Base-by-base conservation (phyloP, 2,797 vertebrate species). In the Phataginus tetradactyla region DNA sequence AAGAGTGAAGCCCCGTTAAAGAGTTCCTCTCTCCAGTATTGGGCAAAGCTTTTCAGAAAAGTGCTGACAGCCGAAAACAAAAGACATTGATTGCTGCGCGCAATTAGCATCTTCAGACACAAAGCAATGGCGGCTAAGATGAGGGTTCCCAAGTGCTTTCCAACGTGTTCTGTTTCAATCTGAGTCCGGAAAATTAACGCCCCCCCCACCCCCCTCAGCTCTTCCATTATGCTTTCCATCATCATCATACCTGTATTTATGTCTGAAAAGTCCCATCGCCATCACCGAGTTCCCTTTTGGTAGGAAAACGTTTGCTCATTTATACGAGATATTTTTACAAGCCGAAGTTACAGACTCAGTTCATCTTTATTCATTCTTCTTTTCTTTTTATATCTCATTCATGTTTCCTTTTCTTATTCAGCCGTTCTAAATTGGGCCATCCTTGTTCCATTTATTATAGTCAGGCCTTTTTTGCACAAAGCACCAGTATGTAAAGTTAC, bases 11-110 rank as follows among this genome's bases (percentile, higher is more conserved):
- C n/a, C 91, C 96, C 37, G 3, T 90, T 34, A 80, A 45, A 81
- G 74, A 96, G 51, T 94, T 74, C 17, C 78, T 94, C 81, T 71
- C 79, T 4, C 18, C 13, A 13, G 53, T 51, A 87, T 5, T 78
- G 51, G 66, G 64, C 49, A 96, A 95, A 25, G 64, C 85, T 72
- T 93, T 90, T 45, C 51, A 14, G 45, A 77, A 94, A 95, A 94
- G 66, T 10, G 80, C 34, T 87, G 72, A 93, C 18, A 92, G 86
- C 68, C 92, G 85, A 97, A 98, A 98, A 97, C 97, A 98, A 98
- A 97, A 97, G 97, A 75, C 90, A 96, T 85, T 94, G 95, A 96
- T 96, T 96, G 66, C 81, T 61, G 42, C 15, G n/a, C 61, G 92
- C 94, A 91, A 86, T 97, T 96, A 96, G 83, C 92, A 45, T 80